Evolutionary conservation across 1,140 invertebrate genomes (phyloP).

Genomic region (Pentalonia nigronervosa): DNA sequence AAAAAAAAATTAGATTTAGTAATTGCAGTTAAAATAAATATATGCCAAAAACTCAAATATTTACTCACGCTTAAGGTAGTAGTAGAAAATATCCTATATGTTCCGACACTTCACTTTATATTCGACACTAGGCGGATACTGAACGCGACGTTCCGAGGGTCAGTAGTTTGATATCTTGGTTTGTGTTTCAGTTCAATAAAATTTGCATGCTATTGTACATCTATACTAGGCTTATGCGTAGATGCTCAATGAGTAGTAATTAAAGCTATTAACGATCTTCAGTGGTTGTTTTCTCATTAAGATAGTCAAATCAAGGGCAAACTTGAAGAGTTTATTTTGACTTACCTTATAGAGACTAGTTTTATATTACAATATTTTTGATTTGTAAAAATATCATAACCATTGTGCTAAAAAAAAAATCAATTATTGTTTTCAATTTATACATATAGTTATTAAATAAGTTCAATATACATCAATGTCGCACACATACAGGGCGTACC

Average conservation of each 20-base stretch:
- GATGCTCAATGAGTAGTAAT: constrained; percentile 52
- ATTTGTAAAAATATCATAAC: neutral
- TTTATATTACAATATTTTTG: neutral
- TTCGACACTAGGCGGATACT: constrained; percentile 47
- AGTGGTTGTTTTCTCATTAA: constrained; percentile 55
- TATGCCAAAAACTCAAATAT: neutral
- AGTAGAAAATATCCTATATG: neutral
- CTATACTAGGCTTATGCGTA: constrained; percentile 42
- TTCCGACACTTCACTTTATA: constrained; percentile 39
- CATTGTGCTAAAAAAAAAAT: neutral
- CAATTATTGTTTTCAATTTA: neutral
- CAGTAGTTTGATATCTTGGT: constrained; percentile 43
- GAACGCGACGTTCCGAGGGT: constrained; percentile 7
- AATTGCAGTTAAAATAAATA: neutral
- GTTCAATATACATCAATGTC: neutral
- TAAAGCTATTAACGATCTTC: constrained; percentile 53
- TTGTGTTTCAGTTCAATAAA: constrained; percentile 52
- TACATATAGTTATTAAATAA: neutral
- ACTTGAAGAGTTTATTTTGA: constrained; percentile 31
- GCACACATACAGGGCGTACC: neutral
- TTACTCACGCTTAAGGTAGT: constrained; percentile 37
- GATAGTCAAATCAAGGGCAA: constrained; percentile 55
- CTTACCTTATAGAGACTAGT: neutral
- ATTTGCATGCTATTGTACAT: constrained; percentile 45
- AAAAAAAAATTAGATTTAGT: neutral